Evolutionary conservation across 2,797 vertebrate genomes (phyloP).

Genomic region (Meriones psammophilus): DNA sequence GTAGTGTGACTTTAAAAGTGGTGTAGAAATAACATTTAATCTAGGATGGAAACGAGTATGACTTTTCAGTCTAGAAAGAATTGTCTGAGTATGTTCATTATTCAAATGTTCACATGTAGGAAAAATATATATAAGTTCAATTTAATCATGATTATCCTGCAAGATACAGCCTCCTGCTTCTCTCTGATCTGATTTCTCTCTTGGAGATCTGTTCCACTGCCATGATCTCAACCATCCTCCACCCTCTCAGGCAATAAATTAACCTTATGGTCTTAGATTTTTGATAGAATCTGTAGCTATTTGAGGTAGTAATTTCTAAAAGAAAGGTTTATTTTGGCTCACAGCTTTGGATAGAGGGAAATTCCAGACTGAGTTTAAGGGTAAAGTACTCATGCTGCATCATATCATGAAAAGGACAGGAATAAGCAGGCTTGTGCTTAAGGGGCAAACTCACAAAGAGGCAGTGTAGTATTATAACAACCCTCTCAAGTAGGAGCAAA

Average conservation of each 20-base stretch:
- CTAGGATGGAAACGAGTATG: conserved; percentile 26
- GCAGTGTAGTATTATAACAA: not conserved
- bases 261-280: not conserved
- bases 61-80: conserved; percentile 32
- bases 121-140: conserved; percentile 40
- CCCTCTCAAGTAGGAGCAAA: not conserved
- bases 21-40: conserved; percentile 8
- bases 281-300: not conserved
- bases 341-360: not conserved
- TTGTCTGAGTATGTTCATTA: not conserved
- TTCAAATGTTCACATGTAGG: conserved; percentile 38
- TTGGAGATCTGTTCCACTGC: not conserved
- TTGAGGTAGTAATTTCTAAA: not conserved
- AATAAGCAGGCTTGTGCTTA: not conserved
- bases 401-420: not conserved
- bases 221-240: not conserved
- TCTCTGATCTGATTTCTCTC: conserved; percentile 29
- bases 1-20: conserved; percentile 32
- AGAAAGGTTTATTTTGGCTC: not conserved
- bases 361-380: not conserved
- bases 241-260: not conserved
- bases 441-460: not conserved
- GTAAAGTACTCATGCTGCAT: not conserved
- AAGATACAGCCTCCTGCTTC: conserved; percentile 27
- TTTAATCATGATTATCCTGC: conserved; percentile 14